phyloP scores from a whole-genome alignment of 1,140 invertebrate genomes.

The Drosophila nigrodunni region DNA sequence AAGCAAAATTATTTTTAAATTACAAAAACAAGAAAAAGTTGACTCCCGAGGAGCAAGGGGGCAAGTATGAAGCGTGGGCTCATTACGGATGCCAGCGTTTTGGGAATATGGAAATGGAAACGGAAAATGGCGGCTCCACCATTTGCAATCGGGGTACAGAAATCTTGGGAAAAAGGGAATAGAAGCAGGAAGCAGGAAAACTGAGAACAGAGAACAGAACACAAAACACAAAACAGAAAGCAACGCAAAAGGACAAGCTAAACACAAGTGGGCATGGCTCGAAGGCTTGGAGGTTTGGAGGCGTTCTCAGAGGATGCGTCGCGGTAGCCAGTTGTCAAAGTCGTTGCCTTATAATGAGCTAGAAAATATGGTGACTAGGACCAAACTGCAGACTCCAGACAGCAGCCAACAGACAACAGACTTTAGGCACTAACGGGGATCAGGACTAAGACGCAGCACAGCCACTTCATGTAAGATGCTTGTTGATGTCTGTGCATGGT shows the following conservation, averaged over 20 bases:
- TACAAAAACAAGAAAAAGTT: slow-evolving; percentile 68
- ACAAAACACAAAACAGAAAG: slow-evolving; percentile 17
- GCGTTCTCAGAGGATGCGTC: slow-evolving; percentile 40
- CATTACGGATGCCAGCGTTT: slow-evolving; percentile 75
- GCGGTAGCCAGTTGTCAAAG: slow-evolving; percentile 42
- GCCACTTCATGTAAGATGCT: slow-evolving; percentile 63
- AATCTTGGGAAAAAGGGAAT: slow-evolving; percentile 19
- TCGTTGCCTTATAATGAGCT: slow-evolving; percentile 71
- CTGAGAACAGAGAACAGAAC: slow-evolving; percentile 3
- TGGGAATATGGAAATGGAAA: slow-evolving; percentile 65
- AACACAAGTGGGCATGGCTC: slow-evolving; percentile 44
- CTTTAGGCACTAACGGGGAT: slow-evolving; percentile 45
- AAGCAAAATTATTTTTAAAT: slow-evolving; percentile 72
- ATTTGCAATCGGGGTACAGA: slow-evolving; percentile 38
- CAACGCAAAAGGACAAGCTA: slow-evolving; percentile 54
- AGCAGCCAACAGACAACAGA: neutral
- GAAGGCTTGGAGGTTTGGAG: slow-evolving; percentile 21
- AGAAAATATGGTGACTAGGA: slow-evolving; percentile 65
- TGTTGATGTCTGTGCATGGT: slow-evolving; percentile 82
- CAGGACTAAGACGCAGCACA: slow-evolving; percentile 34
- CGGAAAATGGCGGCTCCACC: slow-evolving; percentile 26
- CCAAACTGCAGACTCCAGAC: slow-evolving; percentile 9
- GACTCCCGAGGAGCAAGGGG: slow-evolving; percentile 2
- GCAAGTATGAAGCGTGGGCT: slow-evolving; percentile 39
- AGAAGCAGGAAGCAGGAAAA: slow-evolving; percentile 23